phyloP scores from a whole-genome alignment of 1,140 invertebrate genomes.

The Chironomus tepperi region DNA sequence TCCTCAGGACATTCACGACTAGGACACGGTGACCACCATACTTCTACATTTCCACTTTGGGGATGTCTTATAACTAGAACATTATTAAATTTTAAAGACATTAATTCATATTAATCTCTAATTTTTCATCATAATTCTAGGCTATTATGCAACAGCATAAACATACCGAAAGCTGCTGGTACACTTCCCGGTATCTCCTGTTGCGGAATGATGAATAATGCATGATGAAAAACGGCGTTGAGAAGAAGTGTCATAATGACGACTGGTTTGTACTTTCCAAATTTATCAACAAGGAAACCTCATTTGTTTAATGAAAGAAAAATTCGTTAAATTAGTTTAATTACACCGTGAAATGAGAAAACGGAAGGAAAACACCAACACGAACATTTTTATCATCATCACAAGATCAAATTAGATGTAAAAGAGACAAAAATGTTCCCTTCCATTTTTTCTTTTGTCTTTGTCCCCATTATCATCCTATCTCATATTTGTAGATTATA shows the following conservation, averaged over 20 bases:
- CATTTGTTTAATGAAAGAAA: background rate
- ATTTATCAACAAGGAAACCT: conserved; percentile 72
- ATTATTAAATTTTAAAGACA: background rate
- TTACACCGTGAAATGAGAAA: background rate
- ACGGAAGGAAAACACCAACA: conserved; percentile 12
- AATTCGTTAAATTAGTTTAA: conserved; percentile 15
- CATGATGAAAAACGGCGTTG: conserved; percentile 63
- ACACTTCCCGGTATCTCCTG: conserved; percentile 61
- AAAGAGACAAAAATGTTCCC: background rate
- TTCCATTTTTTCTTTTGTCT: background rate
- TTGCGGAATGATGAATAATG: conserved; percentile 60
- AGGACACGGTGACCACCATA: conserved; percentile 70
- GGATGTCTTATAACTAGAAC: conserved; percentile 49
- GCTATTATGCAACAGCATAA: background rate
- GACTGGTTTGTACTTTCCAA: conserved; percentile 70
- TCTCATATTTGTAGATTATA: conserved; percentile 23
- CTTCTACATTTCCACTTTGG: conserved; percentile 54
- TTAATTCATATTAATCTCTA: background rate
- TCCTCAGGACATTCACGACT: conserved; percentile 63
- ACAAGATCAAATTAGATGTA: background rate
- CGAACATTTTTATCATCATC: background rate
- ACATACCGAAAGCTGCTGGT: conserved; percentile 54
- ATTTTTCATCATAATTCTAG: background rate
- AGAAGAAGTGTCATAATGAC: conserved; percentile 61
- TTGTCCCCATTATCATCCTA: background rate